These are phyloP conservation scores for Sminthurides bifidus DNA, from an alignment of 1,140 invertebrate species.

Conservation along the genomic window DNA sequence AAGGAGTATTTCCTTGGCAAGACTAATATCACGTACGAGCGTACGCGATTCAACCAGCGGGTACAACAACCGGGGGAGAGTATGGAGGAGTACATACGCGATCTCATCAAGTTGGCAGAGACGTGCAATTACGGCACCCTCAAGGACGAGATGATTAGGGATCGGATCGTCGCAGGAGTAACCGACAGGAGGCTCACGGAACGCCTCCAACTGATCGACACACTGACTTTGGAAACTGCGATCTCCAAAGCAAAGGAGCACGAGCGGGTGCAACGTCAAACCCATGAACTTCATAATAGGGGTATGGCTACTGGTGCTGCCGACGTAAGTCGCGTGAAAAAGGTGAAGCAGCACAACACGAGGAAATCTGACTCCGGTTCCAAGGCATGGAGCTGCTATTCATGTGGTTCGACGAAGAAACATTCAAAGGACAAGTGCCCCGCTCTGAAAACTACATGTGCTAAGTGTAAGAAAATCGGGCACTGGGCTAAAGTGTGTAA, in stretches of 20 bases:
- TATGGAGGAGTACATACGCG: conserved; percentile 28
- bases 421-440: conserved; percentile 1
- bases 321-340: too few species aligned
- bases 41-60: conserved; percentile 27
- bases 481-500: conserved; percentile 3
- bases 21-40: conserved; percentile 27
- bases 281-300: too few species aligned
- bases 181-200: conserved; percentile 32
- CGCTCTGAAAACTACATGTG: not conserved
- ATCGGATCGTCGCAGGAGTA: conserved; percentile 35
- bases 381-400: not conserved
- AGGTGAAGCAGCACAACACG: too few species aligned
- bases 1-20: conserved; percentile 20
- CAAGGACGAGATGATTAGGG: conserved; percentile 9
- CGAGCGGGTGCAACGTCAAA: conserved; percentile 30
- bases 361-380: too few species aligned
- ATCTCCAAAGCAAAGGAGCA: conserved; percentile 28
- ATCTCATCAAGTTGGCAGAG: conserved; percentile 12
- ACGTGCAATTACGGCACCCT: conserved; percentile 7
- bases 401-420: not conserved
- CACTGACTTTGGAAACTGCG: conserved; percentile 33
- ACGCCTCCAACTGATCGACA: conserved; percentile 32
- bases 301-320: too few species aligned
- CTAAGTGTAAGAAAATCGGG: not conserved
- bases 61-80: conserved; percentile 23